Conservation (phyloP, 37 sponge, comb jelly and placozoan species). For the Halichondria panicea region DNA sequence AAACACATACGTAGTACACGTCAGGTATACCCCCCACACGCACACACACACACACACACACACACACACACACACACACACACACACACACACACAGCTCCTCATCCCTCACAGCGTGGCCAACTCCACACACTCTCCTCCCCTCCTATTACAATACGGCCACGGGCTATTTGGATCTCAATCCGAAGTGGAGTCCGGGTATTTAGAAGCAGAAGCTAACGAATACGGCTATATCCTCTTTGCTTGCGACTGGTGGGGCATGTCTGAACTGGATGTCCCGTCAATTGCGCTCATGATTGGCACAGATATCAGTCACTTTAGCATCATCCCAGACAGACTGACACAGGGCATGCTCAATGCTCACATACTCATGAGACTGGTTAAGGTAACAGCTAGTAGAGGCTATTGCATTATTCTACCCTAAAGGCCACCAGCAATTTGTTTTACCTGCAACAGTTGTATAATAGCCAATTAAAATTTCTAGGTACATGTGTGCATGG, state of each 20-base stretch:
- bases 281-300: conserved; percentile 38
- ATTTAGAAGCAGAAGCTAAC: conserved; percentile 68
- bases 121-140: conserved; percentile 28
- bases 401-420: background rate
- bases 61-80: no score
- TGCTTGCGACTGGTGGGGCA: conserved; percentile 84
- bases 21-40: no score
- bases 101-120: conserved; percentile 70
- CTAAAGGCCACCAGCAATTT: background rate
- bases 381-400: conserved; percentile 46
- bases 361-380: conserved; percentile 60
- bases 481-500: background rate
- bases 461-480: background rate
- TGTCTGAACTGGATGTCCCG: conserved; percentile 53
- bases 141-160: conserved; percentile 63
- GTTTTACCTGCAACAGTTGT: background rate
- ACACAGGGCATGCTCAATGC: conserved; percentile 78
- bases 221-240: conserved; percentile 63
- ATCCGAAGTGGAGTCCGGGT: conserved; percentile 61
- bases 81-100: conserved; percentile 25
- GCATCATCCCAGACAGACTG: conserved; percentile 73
- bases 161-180: conserved; percentile 77
- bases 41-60: no score
- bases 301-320: conserved; percentile 30
- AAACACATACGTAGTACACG: no score